phyloP scores from a whole-genome alignment of 2,113 vertebrate species.

The Pipra filicauda region DNA sequence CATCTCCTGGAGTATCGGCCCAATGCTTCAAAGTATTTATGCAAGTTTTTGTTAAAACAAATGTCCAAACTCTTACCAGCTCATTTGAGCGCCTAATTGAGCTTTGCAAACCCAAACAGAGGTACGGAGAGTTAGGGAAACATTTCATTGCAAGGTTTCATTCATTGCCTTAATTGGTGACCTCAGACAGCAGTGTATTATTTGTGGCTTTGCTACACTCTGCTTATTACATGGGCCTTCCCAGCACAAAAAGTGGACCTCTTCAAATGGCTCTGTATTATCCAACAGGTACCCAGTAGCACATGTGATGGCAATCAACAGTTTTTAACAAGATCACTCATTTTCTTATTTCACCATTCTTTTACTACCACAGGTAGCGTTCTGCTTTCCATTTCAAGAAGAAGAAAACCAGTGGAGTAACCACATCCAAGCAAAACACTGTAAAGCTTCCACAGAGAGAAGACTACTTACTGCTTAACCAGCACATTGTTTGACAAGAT shows the following conservation, averaged over 20 bases:
- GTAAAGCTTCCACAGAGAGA: neutral
- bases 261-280: neutral
- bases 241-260: neutral
- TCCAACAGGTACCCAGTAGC: neutral
- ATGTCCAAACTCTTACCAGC: neutral
- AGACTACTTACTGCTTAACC: neutral
- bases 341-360: neutral
- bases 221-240: neutral
- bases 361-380: neutral
- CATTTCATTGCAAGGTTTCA: neutral
- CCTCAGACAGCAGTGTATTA: neutral
- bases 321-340: neutral
- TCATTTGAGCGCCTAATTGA: neutral
- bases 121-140: neutral
- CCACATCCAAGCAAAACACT: neutral
- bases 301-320: neutral
- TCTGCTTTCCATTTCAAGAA: constrained; percentile 1
- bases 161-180: neutral
- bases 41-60: neutral
- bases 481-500: neutral
- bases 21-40: neutral
- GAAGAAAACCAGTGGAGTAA: neutral
- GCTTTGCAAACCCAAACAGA: neutral
- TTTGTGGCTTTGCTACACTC: neutral
- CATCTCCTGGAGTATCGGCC: neutral